Evolutionary conservation across 2,888 invertebrate genomes (phyloP).

Genomic region (Dryococelus australis): DNA sequence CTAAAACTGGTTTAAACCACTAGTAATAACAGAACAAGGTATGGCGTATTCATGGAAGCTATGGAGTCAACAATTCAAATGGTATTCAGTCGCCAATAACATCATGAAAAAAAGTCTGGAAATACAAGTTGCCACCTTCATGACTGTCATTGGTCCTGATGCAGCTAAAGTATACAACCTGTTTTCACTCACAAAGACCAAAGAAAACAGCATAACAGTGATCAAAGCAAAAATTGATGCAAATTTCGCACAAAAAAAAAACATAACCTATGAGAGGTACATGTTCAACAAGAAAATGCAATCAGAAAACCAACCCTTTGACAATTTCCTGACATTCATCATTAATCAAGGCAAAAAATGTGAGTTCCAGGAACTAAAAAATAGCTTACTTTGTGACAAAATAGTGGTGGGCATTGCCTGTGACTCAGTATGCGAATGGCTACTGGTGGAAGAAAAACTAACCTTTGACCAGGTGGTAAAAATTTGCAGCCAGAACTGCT

Average conservation of each 20-base stretch:
- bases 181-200: neutral
- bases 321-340: neutral
- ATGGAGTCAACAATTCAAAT: neutral
- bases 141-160: neutral
- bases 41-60: no score
- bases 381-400: neutral
- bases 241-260: neutral
- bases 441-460: neutral
- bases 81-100: neutral
- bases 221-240: neutral
- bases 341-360: neutral
- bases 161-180: neutral
- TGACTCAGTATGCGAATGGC: neutral
- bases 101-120: neutral
- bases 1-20: no score
- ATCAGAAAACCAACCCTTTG: neutral
- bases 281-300: neutral
- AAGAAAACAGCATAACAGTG: neutral
- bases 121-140: constrained; percentile 2
- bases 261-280: neutral
- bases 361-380: neutral
- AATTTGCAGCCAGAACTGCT: neutral
- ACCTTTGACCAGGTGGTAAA: neutral
- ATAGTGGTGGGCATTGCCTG: neutral
- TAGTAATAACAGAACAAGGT: no score